Evolutionary conservation across 2,797 vertebrate genomes (phyloP), one percentile per base, ranked within the genome.

Genomic region (Liasis olivaceus): DNA sequence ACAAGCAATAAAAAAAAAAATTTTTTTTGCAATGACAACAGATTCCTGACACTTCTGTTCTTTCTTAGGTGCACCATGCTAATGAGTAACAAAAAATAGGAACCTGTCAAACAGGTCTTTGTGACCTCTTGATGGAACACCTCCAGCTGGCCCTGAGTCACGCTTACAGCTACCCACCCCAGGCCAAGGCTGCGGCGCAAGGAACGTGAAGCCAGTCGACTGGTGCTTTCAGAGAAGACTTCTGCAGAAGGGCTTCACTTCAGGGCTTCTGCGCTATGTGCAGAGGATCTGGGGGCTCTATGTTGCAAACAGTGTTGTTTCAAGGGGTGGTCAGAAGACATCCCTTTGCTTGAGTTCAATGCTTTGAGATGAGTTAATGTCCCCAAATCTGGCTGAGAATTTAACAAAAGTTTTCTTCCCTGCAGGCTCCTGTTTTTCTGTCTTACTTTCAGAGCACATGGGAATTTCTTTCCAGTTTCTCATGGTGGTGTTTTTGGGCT

Each of bases 91-190:
- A 58, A 85, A 51, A 81, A 72, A 11, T 14, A 64, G 93, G 66
- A 93, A 93, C 93, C 90, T 90, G 93, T 56, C 54, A 58, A 66
- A 91, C 91, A 81, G 88, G 93, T 93, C 91, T 87, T 36, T 12
- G 58, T 58, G 59, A 87, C 88, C 88, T 93, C 58, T 36, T 5
- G 15, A 11, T 63, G 90, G n/a, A 89, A 89, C 47, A 63, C 58
- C 84, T 89, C 88, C 81, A 56, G 47, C 84, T 87, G 88, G 81
- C 91, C 26, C 5, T 90, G 88, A 91, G 66, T 93, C 51, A 93
- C 17, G 20, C 26, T 26, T 88, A 1, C 64, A 54, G 15, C 17
- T 54, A 56, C 42, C 47, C 14, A 62, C 24, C 86, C 87, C 77
- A 72, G 51, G 51, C 14, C 26, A 31, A 72, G 62, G 4, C 20